These are phyloP conservation scores for Microctenopoma lineatum DNA, from an alignment of 2,797 vertebrate species.

Conservation along the genomic window DNA sequence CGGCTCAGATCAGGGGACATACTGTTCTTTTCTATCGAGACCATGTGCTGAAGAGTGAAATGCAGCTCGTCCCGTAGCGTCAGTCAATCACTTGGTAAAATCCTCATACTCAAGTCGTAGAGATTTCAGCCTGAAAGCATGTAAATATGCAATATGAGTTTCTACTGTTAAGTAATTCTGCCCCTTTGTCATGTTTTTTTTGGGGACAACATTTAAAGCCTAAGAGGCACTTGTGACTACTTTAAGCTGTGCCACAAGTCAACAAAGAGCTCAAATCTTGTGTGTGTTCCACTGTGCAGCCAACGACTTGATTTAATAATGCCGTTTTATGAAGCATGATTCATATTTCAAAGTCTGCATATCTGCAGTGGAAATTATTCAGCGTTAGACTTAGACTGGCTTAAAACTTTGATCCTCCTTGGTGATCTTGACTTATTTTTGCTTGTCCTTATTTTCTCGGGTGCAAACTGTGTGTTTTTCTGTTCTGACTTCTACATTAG, in stretches of 20 bases:
- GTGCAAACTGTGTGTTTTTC: slow-evolving; percentile 35
- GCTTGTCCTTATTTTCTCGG: slow-evolving; percentile 35
- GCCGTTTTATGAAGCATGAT: slow-evolving; percentile 68
- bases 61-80: slow-evolving; percentile 6
- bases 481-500: slow-evolving; percentile 53
- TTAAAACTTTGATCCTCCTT: slow-evolving; percentile 76
- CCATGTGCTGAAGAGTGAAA: slow-evolving; percentile 10
- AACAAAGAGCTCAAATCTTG: slow-evolving; percentile 46
- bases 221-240: slow-evolving; percentile 62
- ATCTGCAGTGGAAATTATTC: slow-evolving; percentile 74
- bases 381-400: slow-evolving; percentile 40
- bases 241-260: slow-evolving; percentile 65
- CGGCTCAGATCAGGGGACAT: slow-evolving; percentile 29
- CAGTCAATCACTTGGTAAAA: slow-evolving; percentile 22
- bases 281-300: slow-evolving; percentile 68
- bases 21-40: slow-evolving; percentile 24
- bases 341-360: slow-evolving; percentile 73
- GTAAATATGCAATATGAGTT: slow-evolving; percentile 49
- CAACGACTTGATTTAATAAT: slow-evolving; percentile 72
- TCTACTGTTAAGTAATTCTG: slow-evolving; percentile 47
- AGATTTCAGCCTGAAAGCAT: slow-evolving; percentile 52
- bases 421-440: slow-evolving; percentile 67
- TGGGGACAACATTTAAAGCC: slow-evolving; percentile 52
- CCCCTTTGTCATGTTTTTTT: slow-evolving; percentile 30
- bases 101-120: slow-evolving; percentile 11